Evolutionary conservation across 1,140 invertebrate genomes (phyloP).

Genomic region (Manduca sexta): DNA sequence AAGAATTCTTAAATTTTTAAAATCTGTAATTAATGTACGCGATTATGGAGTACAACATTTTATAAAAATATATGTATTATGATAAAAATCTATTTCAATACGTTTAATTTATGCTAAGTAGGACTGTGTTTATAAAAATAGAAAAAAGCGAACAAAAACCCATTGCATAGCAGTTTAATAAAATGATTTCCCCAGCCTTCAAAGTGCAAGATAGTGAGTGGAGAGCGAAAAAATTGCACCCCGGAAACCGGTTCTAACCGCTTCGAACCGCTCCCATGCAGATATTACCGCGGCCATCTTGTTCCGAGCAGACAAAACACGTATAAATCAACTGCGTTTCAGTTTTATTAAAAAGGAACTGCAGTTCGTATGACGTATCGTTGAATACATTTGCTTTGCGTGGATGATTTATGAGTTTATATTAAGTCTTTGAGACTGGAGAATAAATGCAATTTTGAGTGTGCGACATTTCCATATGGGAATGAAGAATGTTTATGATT

Average conservation of each 20-base stretch:
- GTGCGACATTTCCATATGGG: too few relatives aligned
- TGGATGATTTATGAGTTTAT: neutral
- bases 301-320: constrained; percentile 29
- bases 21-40: too few relatives aligned
- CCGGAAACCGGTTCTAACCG: constrained; percentile 16
- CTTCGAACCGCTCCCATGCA: constrained; percentile 25
- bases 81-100: too few relatives aligned
- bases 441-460: neutral
- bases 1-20: too few relatives aligned
- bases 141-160: neutral
- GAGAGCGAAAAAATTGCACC: constrained; percentile 27
- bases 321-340: constrained; percentile 29
- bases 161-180: constrained; percentile 9
- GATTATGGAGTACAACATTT: too few relatives aligned
- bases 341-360: constrained; percentile 32
- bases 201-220: constrained; percentile 16
- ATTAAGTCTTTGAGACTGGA: neutral
- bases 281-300: constrained; percentile 34
- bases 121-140: too few relatives aligned
- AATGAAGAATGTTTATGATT: too few relatives aligned
- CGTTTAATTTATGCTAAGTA: too few relatives aligned
- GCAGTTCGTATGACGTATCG: constrained; percentile 11
- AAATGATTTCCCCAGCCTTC: constrained; percentile 9
- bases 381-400: neutral
- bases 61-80: too few relatives aligned